Conservation (phyloP, 2,797 vertebrate species). For the Gila robusta region DNA sequence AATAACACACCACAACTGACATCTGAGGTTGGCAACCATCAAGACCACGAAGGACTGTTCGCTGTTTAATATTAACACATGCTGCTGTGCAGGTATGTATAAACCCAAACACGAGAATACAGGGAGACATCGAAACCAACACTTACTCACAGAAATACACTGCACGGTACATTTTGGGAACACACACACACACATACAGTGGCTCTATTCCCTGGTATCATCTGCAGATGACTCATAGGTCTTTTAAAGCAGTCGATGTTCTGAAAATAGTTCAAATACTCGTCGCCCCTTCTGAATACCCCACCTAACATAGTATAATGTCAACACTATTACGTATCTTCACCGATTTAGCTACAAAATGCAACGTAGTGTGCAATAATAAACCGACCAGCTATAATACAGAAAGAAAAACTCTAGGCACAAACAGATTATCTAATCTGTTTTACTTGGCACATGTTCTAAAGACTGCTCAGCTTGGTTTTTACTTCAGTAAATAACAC, state of each 20-base stretch:
- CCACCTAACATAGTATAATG: background rate
- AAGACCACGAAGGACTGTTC: slow-evolving; percentile 50
- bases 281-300: background rate
- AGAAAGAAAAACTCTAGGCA: slow-evolving; percentile 11
- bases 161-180: background rate
- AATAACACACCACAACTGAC: slow-evolving; percentile 75
- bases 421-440: slow-evolving; percentile 39
- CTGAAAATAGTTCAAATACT: slow-evolving; percentile 50
- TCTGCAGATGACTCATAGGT: slow-evolving; percentile 63
- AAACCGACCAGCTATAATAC: slow-evolving; percentile 3
- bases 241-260: slow-evolving; percentile 50
- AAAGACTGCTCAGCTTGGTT: slow-evolving; percentile 21
- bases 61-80: slow-evolving; percentile 52
- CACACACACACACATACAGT: background rate
- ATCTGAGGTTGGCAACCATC: slow-evolving; percentile 62
- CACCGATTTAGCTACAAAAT: background rate
- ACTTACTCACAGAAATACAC: slow-evolving; percentile 15
- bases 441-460: slow-evolving; percentile 38
- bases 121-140: slow-evolving; percentile 18
- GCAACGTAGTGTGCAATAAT: background rate
- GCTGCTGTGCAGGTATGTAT: slow-evolving; percentile 9
- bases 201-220: slow-evolving; percentile 34
- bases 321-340: background rate
- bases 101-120: background rate
- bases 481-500: slow-evolving; percentile 26